Evolutionary conservation across 2,888 invertebrate species (phyloP).

Genomic region (Cynaeus angustus): DNA sequence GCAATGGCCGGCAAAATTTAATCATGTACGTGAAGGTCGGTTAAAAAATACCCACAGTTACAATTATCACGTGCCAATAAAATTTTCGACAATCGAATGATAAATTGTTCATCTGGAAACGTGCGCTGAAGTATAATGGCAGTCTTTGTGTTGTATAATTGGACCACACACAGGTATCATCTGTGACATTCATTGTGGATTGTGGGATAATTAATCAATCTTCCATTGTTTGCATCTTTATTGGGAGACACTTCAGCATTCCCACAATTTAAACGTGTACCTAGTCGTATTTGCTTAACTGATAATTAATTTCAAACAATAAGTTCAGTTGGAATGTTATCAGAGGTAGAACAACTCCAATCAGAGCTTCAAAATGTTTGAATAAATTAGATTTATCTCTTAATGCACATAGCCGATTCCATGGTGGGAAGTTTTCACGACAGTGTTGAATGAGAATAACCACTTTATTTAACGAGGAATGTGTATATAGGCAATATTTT

Average conservation of each 20-base stretch:
- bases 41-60: neutral
- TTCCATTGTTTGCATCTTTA: conserved; percentile 54
- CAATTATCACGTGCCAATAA: conserved; percentile 41
- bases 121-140: conserved; percentile 48
- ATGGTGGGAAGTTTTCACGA: no score
- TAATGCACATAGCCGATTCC: conserved; percentile 14
- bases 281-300: conserved; percentile 30
- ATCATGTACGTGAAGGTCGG: neutral
- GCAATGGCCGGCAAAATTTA: neutral
- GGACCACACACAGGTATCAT: conserved; percentile 54
- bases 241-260: conserved; percentile 46
- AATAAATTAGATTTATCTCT: neutral
- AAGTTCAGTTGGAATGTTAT: conserved; percentile 16
- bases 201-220: conserved; percentile 54
- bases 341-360: neutral
- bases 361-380: neutral
- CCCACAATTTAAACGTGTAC: conserved; percentile 36
- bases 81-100: conserved; percentile 46
- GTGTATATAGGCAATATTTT: no score
- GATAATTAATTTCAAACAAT: conserved; percentile 31
- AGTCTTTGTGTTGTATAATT: conserved; percentile 50
- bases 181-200: conserved; percentile 53
- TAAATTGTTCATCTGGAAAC: conserved; percentile 50
- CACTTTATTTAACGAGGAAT: no score
- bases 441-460: no score